A percentile compares a stretch with the other conserved stretches of the same genome.
Conservation (phyloP, 2,113 vertebrate species). For the Eonycteris spelaea region DNA sequence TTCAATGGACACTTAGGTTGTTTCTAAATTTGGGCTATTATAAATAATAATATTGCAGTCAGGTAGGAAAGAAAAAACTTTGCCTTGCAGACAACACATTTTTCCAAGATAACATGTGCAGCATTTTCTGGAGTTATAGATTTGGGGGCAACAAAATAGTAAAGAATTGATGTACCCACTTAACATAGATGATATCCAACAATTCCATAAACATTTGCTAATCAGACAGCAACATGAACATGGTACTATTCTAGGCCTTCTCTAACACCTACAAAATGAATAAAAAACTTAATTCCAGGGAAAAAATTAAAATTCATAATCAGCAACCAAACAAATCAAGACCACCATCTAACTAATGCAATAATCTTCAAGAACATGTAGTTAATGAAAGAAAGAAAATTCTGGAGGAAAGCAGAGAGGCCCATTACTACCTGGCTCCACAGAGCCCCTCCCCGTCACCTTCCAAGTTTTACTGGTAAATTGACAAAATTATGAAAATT, state of each 20-base stretch:
- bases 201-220: not conserved
- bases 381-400: not conserved
- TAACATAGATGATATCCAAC: not conserved
- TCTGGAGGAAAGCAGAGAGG: not conserved
- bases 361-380: not conserved
- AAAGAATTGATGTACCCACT: not conserved
- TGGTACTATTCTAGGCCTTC: not conserved
- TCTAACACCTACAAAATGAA: not conserved
- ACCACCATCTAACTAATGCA: not conserved
- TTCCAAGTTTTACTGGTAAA: not conserved
- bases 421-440: not conserved
- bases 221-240: not conserved
- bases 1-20: not conserved
- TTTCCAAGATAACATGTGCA: not conserved
- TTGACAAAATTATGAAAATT: not conserved
- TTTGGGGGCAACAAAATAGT: not conserved
- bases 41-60: not conserved
- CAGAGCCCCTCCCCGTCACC: not conserved
- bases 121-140: not conserved
- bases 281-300: not conserved
- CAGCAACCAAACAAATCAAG: not conserved
- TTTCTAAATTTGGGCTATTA: not conserved
- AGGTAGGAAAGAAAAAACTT: not conserved
- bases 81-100: not conserved
- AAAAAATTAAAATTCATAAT: not conserved